Evolutionary conservation across 1,140 invertebrate species (phyloP), one percentile per base, ranked within the genome.

Genomic region (Uloborus diversus): DNA sequence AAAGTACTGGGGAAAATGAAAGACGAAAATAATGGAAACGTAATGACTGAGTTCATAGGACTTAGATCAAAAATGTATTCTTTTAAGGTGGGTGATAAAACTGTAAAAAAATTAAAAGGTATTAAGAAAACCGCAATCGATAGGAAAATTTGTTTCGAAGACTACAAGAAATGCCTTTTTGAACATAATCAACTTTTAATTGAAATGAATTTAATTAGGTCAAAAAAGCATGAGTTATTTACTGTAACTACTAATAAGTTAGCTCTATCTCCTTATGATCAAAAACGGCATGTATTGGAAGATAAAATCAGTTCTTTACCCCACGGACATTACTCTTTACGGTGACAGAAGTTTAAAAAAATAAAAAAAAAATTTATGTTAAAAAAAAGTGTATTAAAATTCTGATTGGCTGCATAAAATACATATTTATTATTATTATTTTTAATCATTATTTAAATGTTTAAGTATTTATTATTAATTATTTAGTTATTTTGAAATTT

Each of bases 1-100:
- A 69, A 80, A 37, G 30, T 68, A 7, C 11, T 80, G 57, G 78
- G 78, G 11, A 69, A 70, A 59, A 28, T 70, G 20, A 80, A 80
- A 59, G 65, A 70, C 33, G 66, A 80, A 59, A 33, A 4, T 5
- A 17, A 25, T 7, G 65, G 51, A 23, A 59, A 62, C 5, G 42
- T 65, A 25, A 80, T 80, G 27, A 33, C n/a, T 20, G 78, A 80
- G 11, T 80, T 70, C 23, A 32, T 70, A 4, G 65, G 78, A 3
- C 28, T 80, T n/a, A 14, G 49, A 13, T 59, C 35, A 1, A 80
- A 80, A 61, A 32, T 80, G 47, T 80, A 80, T 23, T 3, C 47
- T 5, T 47, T 33, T 2, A 69, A 42, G 61, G 25, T 35, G 23
- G 20, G 14, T 5, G 57, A 33, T 4, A n/a, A n/a, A n/a, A n/a